Conservation (phyloP, 2,113 vertebrate species). For the Chunga burmeisteri region DNA sequence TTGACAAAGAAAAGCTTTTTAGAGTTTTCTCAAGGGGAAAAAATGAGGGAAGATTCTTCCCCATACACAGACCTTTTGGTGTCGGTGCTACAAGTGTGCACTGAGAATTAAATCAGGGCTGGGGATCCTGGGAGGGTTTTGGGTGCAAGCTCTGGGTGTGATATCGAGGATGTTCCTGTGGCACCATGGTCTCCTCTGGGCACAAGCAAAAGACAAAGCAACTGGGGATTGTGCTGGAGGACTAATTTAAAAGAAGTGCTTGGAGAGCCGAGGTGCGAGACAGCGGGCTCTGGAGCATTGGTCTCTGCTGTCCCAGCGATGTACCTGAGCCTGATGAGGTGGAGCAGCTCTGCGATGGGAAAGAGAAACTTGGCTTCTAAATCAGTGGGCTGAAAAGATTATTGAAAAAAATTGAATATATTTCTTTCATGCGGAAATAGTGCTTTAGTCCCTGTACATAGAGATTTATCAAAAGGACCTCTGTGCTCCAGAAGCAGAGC, state of each 20-base stretch:
- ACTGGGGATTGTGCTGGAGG: background rate
- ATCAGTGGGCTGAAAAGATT: background rate
- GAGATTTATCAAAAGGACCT: slow-evolving; percentile 48
- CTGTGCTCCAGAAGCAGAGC: slow-evolving; percentile 23
- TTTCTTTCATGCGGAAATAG: slow-evolving; percentile 12
- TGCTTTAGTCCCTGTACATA: background rate
- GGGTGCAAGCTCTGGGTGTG: background rate
- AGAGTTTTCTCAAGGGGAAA: background rate
- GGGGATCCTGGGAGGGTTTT: background rate
- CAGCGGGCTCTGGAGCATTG: accelerated
- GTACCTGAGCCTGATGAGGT: background rate
- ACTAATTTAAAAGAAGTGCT: background rate
- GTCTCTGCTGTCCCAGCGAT: background rate
- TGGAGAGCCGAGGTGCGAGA: background rate
- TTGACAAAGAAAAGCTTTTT: background rate
- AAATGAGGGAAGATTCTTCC: background rate
- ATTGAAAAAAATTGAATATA: background rate
- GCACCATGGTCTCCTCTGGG: background rate
- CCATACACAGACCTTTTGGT: accelerated
- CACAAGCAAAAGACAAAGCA: background rate
- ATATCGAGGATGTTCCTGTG: background rate
- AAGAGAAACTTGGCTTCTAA: background rate
- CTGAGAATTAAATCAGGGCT: background rate
- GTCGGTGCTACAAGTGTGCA: accelerated
- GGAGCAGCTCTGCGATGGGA: background rate